These are phyloP conservation scores for Pristionchus mayeri DNA, from an alignment of 2,888 invertebrate genomes.

Conservation along the genomic window DNA sequence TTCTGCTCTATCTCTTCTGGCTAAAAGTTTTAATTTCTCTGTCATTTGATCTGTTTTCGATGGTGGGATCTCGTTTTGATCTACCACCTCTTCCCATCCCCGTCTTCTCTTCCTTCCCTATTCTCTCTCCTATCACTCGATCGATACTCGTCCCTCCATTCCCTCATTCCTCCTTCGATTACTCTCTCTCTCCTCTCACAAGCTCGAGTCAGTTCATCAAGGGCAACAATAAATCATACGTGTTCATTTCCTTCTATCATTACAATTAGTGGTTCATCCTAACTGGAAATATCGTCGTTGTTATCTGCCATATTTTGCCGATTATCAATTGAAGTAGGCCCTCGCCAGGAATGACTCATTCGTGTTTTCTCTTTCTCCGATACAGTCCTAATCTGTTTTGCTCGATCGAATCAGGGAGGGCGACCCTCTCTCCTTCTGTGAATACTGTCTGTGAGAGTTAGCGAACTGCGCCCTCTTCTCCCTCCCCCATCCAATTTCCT, in stretches of 20 bases:
- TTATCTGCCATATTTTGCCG: neutral
- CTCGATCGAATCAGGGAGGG: neutral
- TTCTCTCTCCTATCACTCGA: slow-evolving; percentile 33
- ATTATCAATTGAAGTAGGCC: neutral
- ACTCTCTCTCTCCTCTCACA: slow-evolving; percentile 30
- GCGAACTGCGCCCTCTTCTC: neutral
- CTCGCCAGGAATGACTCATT: neutral
- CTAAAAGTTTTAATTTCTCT: no score
- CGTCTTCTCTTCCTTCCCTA: neutral
- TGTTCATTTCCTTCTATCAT: neutral
- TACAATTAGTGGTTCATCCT: neutral
- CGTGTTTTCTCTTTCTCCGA: slow-evolving; percentile 40
- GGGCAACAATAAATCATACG: neutral
- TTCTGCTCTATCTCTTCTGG: neutral
- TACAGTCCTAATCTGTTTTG: slow-evolving; percentile 20
- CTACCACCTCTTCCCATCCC: slow-evolving; percentile 3
- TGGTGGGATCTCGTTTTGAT: slow-evolving; percentile 30
- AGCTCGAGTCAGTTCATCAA: slow-evolving; percentile 1
- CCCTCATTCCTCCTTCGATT: slow-evolving; percentile 32
- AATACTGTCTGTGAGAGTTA: slow-evolving; percentile 12
- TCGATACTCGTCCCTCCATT: slow-evolving; percentile 3
- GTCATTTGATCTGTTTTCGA: no score
- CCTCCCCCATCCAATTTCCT: neutral
- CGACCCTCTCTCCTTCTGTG: neutral
- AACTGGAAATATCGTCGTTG: neutral